A percentile compares a stretch with the other conserved stretches of the same genome.
Conservation (phyloP, 2,113 vertebrate species). For the Epinephelus moara region DNA sequence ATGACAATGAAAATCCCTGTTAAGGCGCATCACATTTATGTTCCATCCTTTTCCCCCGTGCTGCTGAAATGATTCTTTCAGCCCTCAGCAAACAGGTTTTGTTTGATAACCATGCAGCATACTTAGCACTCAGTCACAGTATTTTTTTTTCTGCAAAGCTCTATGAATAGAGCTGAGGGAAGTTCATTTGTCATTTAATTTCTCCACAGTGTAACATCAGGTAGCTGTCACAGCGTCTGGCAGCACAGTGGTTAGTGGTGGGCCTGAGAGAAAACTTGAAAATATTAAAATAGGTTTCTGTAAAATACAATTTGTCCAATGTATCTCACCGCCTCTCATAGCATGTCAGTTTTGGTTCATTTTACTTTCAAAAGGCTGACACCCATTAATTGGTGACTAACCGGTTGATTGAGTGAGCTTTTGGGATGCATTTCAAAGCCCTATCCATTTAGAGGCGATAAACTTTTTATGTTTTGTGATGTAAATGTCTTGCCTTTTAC, state of each 20-base stretch:
- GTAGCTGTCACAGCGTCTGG: not conserved
- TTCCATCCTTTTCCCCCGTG: not conserved
- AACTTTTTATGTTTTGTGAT: too few species aligned
- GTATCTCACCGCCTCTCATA: too few species aligned
- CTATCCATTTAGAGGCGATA: too few species aligned
- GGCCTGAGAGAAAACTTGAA: too few species aligned
- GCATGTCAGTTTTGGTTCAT: too few species aligned
- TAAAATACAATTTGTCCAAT: not conserved
- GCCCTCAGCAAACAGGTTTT: conserved; percentile 12
- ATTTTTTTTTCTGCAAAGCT: not conserved
- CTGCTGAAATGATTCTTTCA: conserved; percentile 41
- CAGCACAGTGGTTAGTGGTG: not conserved
- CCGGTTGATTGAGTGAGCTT: too few species aligned
- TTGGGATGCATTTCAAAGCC: too few species aligned
- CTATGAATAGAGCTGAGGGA: conserved; percentile 5
- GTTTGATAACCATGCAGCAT: conserved; percentile 28
- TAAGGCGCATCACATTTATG: conserved; percentile 14
- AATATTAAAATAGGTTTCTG: not conserved
- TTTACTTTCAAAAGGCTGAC: too few species aligned
- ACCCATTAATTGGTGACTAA: too few species aligned
- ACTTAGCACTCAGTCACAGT: not conserved
- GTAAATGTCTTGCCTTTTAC: too few species aligned
- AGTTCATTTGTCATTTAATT: conserved; percentile 17
- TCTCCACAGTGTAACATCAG: not conserved
- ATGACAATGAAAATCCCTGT: conserved; percentile 44